Conservation (phyloP, 2,113 vertebrate genomes). For the Semnornis frantzii region DNA sequence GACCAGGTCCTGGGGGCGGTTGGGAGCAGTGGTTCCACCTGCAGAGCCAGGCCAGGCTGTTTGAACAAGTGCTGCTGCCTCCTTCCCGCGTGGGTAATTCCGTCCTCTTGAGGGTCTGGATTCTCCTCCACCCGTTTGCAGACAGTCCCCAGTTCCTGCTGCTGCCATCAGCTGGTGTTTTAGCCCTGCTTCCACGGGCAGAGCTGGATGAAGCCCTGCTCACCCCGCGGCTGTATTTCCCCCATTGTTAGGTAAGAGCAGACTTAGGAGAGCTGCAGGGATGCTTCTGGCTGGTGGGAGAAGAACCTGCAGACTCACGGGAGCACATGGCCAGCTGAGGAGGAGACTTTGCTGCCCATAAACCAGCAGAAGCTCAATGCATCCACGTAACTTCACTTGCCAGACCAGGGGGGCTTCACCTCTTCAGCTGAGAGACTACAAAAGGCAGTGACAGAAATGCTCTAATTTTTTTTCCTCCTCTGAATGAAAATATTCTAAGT, state of each 20-base stretch:
- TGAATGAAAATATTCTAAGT: neutral
- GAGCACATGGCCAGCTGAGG: neutral
- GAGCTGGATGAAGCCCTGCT: neutral
- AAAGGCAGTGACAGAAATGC: neutral
- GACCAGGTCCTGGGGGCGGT: accelerated
- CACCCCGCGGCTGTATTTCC: neutral
- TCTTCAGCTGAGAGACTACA: neutral
- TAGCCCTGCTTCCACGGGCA: neutral
- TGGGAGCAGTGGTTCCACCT: neutral
- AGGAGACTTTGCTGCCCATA: neutral
- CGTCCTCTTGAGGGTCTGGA: neutral
- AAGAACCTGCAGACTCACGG: neutral
- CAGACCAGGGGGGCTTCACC: neutral
- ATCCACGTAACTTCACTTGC: neutral
- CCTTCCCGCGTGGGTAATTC: accelerated
- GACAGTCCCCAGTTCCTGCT: neutral
- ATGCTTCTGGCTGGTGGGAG: neutral
- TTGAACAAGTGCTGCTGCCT: neutral
- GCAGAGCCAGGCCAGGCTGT: neutral
- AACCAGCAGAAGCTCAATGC: neutral
- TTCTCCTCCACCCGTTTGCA: neutral
- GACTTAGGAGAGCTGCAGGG: neutral
- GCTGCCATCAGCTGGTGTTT: neutral
- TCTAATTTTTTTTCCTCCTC: neutral
- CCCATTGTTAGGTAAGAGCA: neutral